A percentile compares a stretch with the other conserved stretches of the same genome.
phyloP scores from a whole-genome alignment of 2,888 invertebrate species.

The Tanypteryx hageni region DNA sequence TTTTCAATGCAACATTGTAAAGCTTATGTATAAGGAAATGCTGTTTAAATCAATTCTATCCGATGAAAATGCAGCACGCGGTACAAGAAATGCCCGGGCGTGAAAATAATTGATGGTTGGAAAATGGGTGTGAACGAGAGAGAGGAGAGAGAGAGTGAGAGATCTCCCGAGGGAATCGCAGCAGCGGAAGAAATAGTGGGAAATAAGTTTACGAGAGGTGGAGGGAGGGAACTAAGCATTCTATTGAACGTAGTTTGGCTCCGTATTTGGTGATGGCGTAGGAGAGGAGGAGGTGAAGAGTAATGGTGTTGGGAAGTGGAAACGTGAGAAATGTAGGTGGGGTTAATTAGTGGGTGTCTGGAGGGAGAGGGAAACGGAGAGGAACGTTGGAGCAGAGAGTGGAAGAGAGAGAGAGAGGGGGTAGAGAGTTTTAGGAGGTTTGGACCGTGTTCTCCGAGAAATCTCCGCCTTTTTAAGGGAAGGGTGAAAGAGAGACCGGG shows the following conservation, averaged over 20 bases:
- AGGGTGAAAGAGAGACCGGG: background rate
- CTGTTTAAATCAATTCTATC: too few species aligned
- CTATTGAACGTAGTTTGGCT: background rate
- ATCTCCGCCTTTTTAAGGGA: background rate
- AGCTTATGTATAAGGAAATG: too few species aligned
- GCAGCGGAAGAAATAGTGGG: background rate
- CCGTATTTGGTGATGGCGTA: background rate
- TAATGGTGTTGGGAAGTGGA: background rate
- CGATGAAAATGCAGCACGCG: too few species aligned
- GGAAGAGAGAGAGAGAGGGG: background rate
- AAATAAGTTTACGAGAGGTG: constrained; percentile 4
- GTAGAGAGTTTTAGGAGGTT: background rate
- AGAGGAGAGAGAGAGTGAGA: background rate
- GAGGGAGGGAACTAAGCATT: background rate
- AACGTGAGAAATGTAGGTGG: background rate
- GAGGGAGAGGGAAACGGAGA: background rate
- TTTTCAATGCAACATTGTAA: too few species aligned
- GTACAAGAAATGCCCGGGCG: background rate
- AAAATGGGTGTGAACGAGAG: background rate
- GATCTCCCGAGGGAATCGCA: background rate
- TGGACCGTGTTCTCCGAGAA: background rate
- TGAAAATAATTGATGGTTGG: background rate
- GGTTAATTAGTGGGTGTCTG: constrained; percentile 24
- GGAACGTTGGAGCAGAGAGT: background rate
- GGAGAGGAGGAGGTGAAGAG: too few species aligned